Evolutionary conservation across 2,888 invertebrate genomes (phyloP).

Genomic region (Lepidonotus clava): DNA sequence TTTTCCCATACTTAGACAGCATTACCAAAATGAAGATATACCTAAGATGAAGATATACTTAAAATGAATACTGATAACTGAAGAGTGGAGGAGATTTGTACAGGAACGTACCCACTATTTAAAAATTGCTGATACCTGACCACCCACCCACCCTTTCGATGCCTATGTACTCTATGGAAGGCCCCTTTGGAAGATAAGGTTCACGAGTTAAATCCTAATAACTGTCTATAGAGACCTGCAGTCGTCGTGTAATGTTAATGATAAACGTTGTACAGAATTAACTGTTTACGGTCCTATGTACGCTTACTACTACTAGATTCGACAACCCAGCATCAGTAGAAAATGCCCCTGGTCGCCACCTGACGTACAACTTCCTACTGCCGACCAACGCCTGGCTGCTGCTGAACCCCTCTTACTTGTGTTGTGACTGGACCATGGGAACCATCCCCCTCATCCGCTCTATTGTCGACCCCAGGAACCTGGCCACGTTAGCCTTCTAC

Average conservation of each 20-base stretch:
- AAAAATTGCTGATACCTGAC: no score
- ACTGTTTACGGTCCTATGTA: no score
- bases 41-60: background rate
- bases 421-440: constrained; percentile 99
- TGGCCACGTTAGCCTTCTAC: constrained; percentile 88
- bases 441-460: constrained; percentile 92
- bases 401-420: constrained; percentile 92
- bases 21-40: background rate
- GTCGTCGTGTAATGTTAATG: no score
- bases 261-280: no score
- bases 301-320: constrained; percentile 88
- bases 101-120: no score
- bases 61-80: background rate
- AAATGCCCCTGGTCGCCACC: constrained; percentile 89
- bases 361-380: constrained; percentile 95
- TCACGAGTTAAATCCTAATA: no score
- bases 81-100: no score
- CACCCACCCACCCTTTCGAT: no score
- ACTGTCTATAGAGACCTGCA: no score
- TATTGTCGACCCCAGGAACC: constrained; percentile 89
- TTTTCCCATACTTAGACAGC: background rate
- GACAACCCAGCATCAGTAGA: constrained; percentile 98
- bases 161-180: no score
- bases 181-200: no score
- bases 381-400: constrained; percentile 95